Evolutionary conservation across 2,797 vertebrate species (phyloP), one percentile per base, ranked within the genome.

Genomic region (Lepus townsendii): DNA sequence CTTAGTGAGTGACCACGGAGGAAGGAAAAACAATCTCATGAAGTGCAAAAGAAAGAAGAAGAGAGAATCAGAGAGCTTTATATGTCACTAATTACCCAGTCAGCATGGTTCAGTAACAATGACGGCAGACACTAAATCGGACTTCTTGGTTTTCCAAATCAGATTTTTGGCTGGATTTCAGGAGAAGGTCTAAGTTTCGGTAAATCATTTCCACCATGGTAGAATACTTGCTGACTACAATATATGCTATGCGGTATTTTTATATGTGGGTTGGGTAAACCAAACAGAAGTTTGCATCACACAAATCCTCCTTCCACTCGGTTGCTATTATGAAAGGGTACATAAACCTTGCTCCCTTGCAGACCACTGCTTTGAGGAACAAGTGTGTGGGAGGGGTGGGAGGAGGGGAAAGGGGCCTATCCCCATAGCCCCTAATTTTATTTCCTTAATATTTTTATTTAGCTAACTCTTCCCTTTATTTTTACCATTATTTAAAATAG

Each of bases 81-180:
- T 90, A 38, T 66, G 65, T 89, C 76, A 91, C 93, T 84, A 82
- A 94, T 95, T 92, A 95, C 22, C 75, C 38, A 63, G 95, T 14
- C 75, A 35, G 66, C 32, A 54, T 47, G 79, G 75, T 22, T 93
- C 75, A 24, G 77, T 14, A 86, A 91, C 91, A 93, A 75, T 47
- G 93, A 86, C 0, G 8, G 63, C 68, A 68, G 96, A 93, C 97
- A 97, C 88, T 63, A 80, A 95, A 96, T 92, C 91, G 88, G 66
- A 78, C 94, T 90, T 96, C 95, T 96, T 68, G 65, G 88, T 93
- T 97, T 97, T 96, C 96, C 80, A 65, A 95, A 96, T 96, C 93
- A 95, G 92, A 83, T 57, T 85, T 93, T 52, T 96, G 96, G 96
- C 92, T 57, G 62, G 90, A 88, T 93, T 95, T 96, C 97, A 97